Evolutionary conservation across 1,140 invertebrate genomes (phyloP).

Genomic region (Zaprionus davidi): DNA sequence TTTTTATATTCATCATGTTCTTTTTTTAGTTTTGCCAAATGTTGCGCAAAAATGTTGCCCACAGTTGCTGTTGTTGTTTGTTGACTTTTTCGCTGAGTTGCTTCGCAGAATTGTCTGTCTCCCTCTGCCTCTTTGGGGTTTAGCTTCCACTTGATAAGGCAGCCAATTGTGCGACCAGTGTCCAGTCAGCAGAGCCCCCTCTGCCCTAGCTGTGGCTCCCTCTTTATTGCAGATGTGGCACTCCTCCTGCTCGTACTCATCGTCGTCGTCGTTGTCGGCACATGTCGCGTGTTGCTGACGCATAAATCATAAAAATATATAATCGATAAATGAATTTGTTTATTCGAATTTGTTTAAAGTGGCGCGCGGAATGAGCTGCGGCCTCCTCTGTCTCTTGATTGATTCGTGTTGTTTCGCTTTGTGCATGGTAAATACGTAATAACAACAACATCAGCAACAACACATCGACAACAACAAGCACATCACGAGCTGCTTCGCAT

Average conservation of each 20-base stretch:
- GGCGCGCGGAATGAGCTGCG: slow-evolving; percentile 64
- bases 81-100: slow-evolving; percentile 53
- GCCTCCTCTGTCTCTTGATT: slow-evolving; percentile 47
- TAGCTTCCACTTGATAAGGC: slow-evolving; percentile 5
- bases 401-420: slow-evolving; percentile 62
- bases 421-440: slow-evolving; percentile 59
- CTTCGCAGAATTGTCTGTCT: slow-evolving; percentile 55
- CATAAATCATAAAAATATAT: slow-evolving; percentile 75
- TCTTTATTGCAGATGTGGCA: slow-evolving; percentile 18
- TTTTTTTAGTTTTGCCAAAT: slow-evolving; percentile 51
- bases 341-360: slow-evolving; percentile 80
- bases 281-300: slow-evolving; percentile 75
- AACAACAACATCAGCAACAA: slow-evolving; percentile 49
- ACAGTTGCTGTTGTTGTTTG: slow-evolving; percentile 17
- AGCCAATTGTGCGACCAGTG: slow-evolving; percentile 25
- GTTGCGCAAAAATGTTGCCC: slow-evolving; percentile 65
- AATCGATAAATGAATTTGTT: slow-evolving; percentile 79
- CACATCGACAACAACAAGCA: slow-evolving; percentile 23
- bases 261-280: slow-evolving; percentile 22
- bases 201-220: background rate
- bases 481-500: slow-evolving; percentile 55
- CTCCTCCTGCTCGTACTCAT: slow-evolving; percentile 2
- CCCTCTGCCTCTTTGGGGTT: slow-evolving; percentile 11
- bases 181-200: background rate
- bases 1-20: slow-evolving; percentile 27